These are phyloP conservation scores for Hermaeophaga mercurialis DNA, from an alignment of 2,888 invertebrate species.

Conservation along the genomic window DNA sequence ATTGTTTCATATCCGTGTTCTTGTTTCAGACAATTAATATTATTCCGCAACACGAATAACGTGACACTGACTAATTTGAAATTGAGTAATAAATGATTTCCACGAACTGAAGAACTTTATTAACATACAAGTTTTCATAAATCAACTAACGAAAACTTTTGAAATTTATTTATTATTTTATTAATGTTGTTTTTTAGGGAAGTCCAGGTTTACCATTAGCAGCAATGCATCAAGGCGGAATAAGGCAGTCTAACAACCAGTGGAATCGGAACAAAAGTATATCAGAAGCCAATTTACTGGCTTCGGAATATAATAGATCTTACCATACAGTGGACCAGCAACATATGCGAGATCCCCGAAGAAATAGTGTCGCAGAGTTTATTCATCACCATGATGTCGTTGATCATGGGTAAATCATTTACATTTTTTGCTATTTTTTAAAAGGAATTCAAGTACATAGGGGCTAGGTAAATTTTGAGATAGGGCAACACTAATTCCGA, in stretches of 20 bases:
- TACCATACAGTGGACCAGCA: constrained; percentile 40
- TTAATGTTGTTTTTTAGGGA: constrained; percentile 39
- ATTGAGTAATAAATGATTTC: constrained; percentile 1
- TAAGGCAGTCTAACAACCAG: constrained; percentile 57
- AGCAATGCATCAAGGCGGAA: constrained; percentile 73
- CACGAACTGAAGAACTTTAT: no score
- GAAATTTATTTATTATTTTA: no score
- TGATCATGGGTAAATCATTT: constrained; percentile 60
- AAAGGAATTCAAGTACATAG: no score
- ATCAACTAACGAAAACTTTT: no score
- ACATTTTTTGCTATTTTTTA: no score
- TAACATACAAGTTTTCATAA: no score
- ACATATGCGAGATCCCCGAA: constrained; percentile 58
- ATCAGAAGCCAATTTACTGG: constrained; percentile 85
- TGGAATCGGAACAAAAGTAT: constrained; percentile 68
- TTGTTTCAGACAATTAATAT: not conserved
- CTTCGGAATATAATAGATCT: constrained; percentile 62
- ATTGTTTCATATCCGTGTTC: no score
- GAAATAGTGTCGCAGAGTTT: constrained; percentile 67
- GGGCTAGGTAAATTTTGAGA: no score
- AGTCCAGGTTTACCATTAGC: constrained; percentile 64
- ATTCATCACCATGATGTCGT: constrained; percentile 59
- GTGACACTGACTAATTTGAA: constrained; percentile 2
- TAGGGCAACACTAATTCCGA: no score
- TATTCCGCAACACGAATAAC: constrained; percentile 1